Base-by-base conservation (phyloP, 2,113 vertebrate species). In the Todiramphus saurophagus region DNA sequence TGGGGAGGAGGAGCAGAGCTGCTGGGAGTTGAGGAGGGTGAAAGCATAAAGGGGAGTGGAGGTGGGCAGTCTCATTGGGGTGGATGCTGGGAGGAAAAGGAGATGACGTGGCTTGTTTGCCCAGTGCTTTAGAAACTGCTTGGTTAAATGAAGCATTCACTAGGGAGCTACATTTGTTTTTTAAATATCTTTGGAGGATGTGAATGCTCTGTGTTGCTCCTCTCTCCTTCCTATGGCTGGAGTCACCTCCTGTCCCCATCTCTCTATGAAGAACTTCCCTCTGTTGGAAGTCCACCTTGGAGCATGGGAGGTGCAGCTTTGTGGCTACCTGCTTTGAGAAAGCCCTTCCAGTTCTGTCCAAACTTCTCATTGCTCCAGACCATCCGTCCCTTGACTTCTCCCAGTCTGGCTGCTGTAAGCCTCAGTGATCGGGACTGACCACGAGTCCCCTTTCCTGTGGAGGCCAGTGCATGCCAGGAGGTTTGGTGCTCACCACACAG, bases 401-500 rank as follows among this genome's bases (percentile, higher is more conserved):
- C 24, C 70, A 63, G 15, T 17, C 16, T 87, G 62, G n/a, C 21
- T 1, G 0, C 35, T 64, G 27, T 1, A 7, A 75, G 7, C 18
- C 27, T 75, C 11, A 25, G 18, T 2, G 1, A 13, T 16, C 3
- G 2, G 41, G 30, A 51, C 30, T 69, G 58, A 83, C 35, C 72
- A 27, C 0, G 0, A 21, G 48, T 50, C 16, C 43, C 13, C 31
- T 82, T 21, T 87, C 10, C n/a, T 0, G 0, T 15, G 10, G 60
- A 81, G 41, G 14, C 31, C 21, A 14, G 2, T 5, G 31, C 19
- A 7, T 3, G 4, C 25, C 63, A 48, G 77, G 37, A 44, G 17
- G 17, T 88, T 62, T 92, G 39, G 18, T 30, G 76, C 11, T 73
- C 51, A 37, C 63, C 67, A 55, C 1, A 0, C 5, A 7, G 37